Evolutionary conservation across 2,888 invertebrate species (phyloP), one percentile per base, ranked within the genome.

Genomic region (Caenorhabditis sp.): DNA sequence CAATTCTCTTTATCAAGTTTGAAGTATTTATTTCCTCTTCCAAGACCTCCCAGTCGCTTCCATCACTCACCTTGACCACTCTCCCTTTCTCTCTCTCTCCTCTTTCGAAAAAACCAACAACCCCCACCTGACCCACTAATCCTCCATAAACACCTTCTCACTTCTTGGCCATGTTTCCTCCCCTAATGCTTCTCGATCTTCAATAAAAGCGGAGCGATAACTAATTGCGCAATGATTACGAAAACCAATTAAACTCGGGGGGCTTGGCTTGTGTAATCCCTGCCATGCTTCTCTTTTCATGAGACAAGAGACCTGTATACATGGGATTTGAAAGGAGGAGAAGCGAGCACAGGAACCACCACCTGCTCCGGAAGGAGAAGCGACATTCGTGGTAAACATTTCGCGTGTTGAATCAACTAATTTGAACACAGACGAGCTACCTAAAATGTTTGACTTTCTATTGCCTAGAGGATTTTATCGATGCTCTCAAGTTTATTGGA

Each of bases 341-440:
- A 5, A 28, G 28, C 5, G 24, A 35, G 41, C 10, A 35, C 31
- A 41, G 58, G 24, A 12, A 26, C 10, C 19, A 63, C 74, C 81
- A 81, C 81, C 81, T 81, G 81, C 81, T 81, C 81, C 81, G 81
- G 81, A 81, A 81, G 74, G 56, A 26, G 58, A 31, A 54, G n/a
- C n/a, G 51, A 41, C 72, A 44, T 59, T 69, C 47, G 66, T 47
- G 58, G 77, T 80, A 80, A 77, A 77, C 77, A 77, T 79, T n/a
- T 77, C 44, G 72, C 66, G 70, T 66, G 79, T 64, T 22, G 38
- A 47, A 10, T 14, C 12, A 22, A 47, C 61, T 61, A 61, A 61
- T 61, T 61, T 61, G 41, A 61, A 61, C 19, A 38, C 22, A 47
- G n/a, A n/a, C n/a, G n/a, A 7, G 47, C 19, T n/a, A 47, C 19